phyloP scores from a whole-genome alignment of 1,140 invertebrate genomes.

The Ladona fulva region DNA sequence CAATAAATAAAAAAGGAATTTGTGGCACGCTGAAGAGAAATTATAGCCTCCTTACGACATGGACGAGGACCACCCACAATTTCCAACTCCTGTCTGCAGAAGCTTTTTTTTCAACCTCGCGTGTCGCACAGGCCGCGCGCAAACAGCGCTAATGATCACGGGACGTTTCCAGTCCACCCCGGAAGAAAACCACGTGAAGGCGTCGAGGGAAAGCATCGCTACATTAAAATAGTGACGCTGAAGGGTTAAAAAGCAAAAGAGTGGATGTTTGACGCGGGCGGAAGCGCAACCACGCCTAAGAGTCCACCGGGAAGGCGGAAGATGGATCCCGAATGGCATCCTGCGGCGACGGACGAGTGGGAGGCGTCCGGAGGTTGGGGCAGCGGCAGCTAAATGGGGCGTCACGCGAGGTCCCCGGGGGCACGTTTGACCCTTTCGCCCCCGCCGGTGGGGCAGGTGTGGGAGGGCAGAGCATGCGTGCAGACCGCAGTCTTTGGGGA shows the following conservation, averaged over 20 bases:
- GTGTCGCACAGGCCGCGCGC: too few species aligned
- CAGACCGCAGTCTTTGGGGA: background rate
- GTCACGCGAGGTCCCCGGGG: background rate
- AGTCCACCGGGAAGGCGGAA: background rate
- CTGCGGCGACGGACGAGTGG: background rate
- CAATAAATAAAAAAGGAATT: too few species aligned
- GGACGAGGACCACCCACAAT: too few species aligned
- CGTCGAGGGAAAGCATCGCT: too few species aligned
- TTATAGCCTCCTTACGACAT: too few species aligned
- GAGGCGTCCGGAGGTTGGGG: background rate
- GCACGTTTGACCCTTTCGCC: background rate
- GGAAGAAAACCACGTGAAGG: too few species aligned
- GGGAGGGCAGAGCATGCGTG: background rate
- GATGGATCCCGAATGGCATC: background rate
- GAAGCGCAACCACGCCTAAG: background rate
- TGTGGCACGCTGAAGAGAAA: too few species aligned
- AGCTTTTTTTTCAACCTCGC: too few species aligned
- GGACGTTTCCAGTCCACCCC: too few species aligned
- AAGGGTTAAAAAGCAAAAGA: background rate
- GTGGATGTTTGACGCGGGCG: background rate
- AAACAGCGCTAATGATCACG: too few species aligned
- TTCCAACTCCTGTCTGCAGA: too few species aligned
- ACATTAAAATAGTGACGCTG: too few species aligned
- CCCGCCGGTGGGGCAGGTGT: background rate
- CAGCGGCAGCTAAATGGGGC: background rate